A percentile compares a stretch with the other conserved stretches of the same genome.
Conservation (phyloP, 1,140 invertebrate species). For the Mya arenaria region DNA sequence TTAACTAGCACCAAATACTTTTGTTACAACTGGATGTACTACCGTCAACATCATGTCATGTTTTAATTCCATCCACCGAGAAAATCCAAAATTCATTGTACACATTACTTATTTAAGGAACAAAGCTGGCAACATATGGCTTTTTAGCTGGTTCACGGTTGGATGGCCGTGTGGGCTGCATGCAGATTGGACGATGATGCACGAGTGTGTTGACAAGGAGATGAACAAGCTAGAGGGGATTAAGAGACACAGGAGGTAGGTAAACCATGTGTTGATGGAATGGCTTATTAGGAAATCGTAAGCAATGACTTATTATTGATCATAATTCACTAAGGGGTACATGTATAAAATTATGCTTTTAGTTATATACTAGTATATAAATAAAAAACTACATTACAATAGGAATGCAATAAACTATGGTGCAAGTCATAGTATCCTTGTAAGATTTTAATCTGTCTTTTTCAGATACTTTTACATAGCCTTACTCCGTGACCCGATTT, state of each 20-base stretch:
- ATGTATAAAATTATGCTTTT: not conserved
- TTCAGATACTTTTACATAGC: constrained; percentile 96
- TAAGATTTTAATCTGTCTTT: not conserved
- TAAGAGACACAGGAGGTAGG: constrained; percentile 37
- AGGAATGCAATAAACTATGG: not conserved
- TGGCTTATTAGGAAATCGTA: too few relatives aligned
- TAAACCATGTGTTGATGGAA: too few relatives aligned
- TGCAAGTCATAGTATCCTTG: not conserved
- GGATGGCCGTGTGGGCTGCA: constrained; percentile 55
- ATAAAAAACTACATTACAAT: too few relatives aligned
- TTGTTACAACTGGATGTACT: not conserved
- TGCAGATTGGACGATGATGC: constrained; percentile 54
- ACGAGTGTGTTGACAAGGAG: constrained; percentile 47
- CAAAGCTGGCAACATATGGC: constrained; percentile 24
- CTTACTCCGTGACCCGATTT: constrained; percentile 93
- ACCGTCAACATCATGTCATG: too few relatives aligned
- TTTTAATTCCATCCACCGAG: too few relatives aligned
- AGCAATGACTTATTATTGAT: too few relatives aligned
- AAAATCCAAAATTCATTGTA: too few relatives aligned
- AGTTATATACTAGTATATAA: not conserved
- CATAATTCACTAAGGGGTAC: not conserved
- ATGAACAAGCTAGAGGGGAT: constrained; percentile 37
- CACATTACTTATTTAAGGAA: too few relatives aligned
- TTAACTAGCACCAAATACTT: not conserved
- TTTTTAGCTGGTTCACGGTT: constrained; percentile 54